Evolutionary conservation across 2,888 invertebrate species (phyloP).

Genomic region (Andrena chrysosceles): DNA sequence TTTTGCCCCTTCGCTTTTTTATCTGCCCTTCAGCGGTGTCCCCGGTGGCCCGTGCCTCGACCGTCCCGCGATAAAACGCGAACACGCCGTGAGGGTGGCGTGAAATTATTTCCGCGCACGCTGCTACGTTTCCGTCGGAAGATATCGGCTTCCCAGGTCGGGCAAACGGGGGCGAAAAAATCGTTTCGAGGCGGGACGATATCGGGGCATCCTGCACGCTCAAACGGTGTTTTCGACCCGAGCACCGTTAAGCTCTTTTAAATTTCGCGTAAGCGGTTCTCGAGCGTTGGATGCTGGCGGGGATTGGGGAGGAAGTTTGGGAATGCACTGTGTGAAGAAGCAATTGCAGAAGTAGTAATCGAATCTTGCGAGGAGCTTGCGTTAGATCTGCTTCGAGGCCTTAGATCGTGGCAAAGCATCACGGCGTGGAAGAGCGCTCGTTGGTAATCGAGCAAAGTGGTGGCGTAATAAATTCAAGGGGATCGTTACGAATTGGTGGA

Average conservation of each 20-base stretch:
- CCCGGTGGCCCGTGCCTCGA: slow-evolving; percentile 4
- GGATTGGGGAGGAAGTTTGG: neutral
- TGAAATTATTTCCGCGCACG: slow-evolving; percentile 60
- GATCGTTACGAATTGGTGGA: slow-evolving; percentile 10
- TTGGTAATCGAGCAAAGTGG: neutral
- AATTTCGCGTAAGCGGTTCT: neutral
- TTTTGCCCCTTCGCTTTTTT: neutral
- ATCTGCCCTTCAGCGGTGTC: slow-evolving; percentile 4
- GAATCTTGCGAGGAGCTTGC: too few species aligned
- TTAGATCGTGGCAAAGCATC: too few species aligned
- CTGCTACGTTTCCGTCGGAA: slow-evolving; percentile 28
- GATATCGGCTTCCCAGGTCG: slow-evolving; percentile 29
- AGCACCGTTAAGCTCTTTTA: neutral
- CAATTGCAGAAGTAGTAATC: too few species aligned
- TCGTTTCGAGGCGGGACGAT: slow-evolving; percentile 2
- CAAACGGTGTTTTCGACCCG: neutral
- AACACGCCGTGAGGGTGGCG: slow-evolving; percentile 6
- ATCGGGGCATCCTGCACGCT: slow-evolving; percentile 7
- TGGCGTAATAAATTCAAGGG: slow-evolving; percentile 9
- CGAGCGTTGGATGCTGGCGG: neutral
- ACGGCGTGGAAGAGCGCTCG: too few species aligned
- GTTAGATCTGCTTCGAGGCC: too few species aligned
- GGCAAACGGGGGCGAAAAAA: neutral
- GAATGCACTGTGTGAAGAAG: too few species aligned
- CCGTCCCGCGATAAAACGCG: slow-evolving; percentile 52